Conservation (phyloP, 2,888 invertebrate species). For the Chrysolina americana region DNA sequence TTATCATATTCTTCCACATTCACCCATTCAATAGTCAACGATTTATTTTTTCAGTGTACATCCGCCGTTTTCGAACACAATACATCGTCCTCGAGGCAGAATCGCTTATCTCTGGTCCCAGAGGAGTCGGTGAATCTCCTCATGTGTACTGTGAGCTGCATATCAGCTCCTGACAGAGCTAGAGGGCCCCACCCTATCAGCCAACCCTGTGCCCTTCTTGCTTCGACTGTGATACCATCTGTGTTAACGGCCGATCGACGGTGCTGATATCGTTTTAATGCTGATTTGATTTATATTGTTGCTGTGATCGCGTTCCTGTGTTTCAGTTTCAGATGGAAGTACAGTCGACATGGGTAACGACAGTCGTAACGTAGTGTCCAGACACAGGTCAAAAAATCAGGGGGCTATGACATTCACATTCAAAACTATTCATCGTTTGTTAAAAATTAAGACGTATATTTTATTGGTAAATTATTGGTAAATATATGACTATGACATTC, state of each 20-base stretch:
- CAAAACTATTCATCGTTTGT: too few relatives aligned
- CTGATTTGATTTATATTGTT: constrained; percentile 66
- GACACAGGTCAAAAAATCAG: too few relatives aligned
- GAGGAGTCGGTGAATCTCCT: constrained; percentile 50
- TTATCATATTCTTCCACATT: constrained; percentile 16
- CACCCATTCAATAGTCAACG: background rate
- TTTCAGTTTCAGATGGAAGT: constrained; percentile 8
- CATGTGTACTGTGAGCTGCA: constrained; percentile 45
- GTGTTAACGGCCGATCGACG: constrained; percentile 68
- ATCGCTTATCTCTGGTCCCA: constrained; percentile 51
- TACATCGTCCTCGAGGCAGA: constrained; percentile 46
- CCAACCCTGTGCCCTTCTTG: constrained; percentile 38
- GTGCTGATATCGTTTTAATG: constrained; percentile 66
- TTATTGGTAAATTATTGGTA: too few relatives aligned
- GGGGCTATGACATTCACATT: too few relatives aligned
- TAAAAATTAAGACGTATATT: too few relatives aligned
- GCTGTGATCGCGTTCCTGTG: constrained; percentile 26
- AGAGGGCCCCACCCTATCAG: constrained; percentile 37
- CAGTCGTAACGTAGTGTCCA: background rate
- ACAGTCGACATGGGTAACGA: background rate
- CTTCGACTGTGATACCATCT: constrained; percentile 64
- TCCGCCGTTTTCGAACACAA: constrained; percentile 37
- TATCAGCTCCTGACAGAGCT: constrained; percentile 46
- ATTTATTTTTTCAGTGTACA: constrained; percentile 18
- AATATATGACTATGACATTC: too few relatives aligned